Conservation (phyloP, 2,888 invertebrate species). For the Thymelicus acteon region DNA sequence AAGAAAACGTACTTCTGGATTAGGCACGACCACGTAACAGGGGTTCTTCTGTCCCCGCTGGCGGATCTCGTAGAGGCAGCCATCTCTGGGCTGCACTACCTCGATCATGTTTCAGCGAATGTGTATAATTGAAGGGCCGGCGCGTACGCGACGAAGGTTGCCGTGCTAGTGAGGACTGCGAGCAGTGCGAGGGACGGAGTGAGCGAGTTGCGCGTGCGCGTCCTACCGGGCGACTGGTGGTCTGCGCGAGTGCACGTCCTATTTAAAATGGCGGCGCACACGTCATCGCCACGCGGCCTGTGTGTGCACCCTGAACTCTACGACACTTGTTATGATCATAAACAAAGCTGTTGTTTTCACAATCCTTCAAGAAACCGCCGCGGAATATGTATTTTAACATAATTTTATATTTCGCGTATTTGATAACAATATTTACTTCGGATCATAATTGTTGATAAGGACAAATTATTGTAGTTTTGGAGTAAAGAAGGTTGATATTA, state of each 20-base stretch:
- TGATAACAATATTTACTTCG: neutral
- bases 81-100: slow-evolving; percentile 75
- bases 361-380: slow-evolving; percentile 39
- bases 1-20: slow-evolving; percentile 85
- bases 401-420: neutral
- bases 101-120: slow-evolving; percentile 69
- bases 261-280: slow-evolving; percentile 80
- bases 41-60: slow-evolving; percentile 87
- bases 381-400: neutral
- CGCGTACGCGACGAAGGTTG: slow-evolving; percentile 54
- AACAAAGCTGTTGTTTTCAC: slow-evolving; percentile 65
- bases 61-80: slow-evolving; percentile 87
- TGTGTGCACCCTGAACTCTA: slow-evolving; percentile 77
- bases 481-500: neutral
- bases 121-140: slow-evolving; percentile 56
- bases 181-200: slow-evolving; percentile 17
- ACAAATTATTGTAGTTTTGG: neutral
- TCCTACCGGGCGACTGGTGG: slow-evolving; percentile 85
- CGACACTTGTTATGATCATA: slow-evolving; percentile 67
- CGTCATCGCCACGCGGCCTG: slow-evolving; percentile 78
- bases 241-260: slow-evolving; percentile 83
- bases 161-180: slow-evolving; percentile 57
- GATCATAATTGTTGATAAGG: neutral
- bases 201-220: slow-evolving; percentile 60
- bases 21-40: slow-evolving; percentile 89